Conservation (phyloP, 1,140 invertebrate genomes). For the Laupala kohalensis region DNA sequence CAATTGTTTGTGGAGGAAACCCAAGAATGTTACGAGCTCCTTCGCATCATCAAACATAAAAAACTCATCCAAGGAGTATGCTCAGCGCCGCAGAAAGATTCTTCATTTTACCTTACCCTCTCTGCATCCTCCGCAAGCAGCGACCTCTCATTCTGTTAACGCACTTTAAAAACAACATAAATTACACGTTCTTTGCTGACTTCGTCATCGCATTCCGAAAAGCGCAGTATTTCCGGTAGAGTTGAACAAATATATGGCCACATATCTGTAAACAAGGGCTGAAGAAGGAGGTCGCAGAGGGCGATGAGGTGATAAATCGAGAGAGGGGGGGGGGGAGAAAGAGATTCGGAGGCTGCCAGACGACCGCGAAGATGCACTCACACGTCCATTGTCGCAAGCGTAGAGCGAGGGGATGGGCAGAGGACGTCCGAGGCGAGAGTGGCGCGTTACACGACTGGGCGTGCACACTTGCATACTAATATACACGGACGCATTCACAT, state of each 20-base stretch:
- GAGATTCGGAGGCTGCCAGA: not conserved
- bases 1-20: no score
- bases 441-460: not conserved
- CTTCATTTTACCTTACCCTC: not conserved
- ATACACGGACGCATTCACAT: not conserved
- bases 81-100: no score
- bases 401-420: not conserved
- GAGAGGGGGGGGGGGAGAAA: not conserved
- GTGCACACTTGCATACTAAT: not conserved
- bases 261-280: not conserved
- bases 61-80: no score
- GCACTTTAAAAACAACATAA: not conserved
- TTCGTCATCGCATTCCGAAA: not conserved
- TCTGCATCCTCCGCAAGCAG: not conserved
- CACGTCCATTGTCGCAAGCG: not conserved
- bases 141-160: not conserved
- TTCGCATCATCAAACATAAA: no score
- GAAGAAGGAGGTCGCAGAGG: not conserved
- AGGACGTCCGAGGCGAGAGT: no score
- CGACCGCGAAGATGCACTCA: no score
- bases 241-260: not conserved
- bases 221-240: not conserved
- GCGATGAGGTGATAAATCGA: not conserved
- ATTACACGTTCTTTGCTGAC: not conserved
- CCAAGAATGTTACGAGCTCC: no score